A percentile compares a stretch with the other conserved stretches of the same genome.
These are phyloP conservation scores for Nematopogon swammerdamellus DNA, from an alignment of 2,888 invertebrate genomes.

Conservation along the genomic window DNA sequence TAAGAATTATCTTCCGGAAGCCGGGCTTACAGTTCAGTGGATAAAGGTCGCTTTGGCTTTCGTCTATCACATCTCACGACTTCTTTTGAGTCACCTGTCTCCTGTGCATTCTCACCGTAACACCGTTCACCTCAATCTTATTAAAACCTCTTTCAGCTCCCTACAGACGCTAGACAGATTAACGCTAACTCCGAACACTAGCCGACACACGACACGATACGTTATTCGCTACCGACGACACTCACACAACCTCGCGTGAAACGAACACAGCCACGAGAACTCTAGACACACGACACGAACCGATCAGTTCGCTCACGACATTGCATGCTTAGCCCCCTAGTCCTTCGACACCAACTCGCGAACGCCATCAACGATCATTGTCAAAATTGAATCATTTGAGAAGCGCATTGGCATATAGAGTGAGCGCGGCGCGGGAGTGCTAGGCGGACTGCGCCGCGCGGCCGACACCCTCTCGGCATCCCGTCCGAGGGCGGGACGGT, in stretches of 20 bases:
- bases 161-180: not conserved
- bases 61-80: not conserved
- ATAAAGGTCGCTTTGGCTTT: not conserved
- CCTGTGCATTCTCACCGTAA: not conserved
- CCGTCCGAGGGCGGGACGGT: not conserved
- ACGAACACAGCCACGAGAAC: too few species aligned
- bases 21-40: not conserved
- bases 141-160: not conserved
- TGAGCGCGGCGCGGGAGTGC: not conserved
- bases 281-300: constrained; percentile 27
- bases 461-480: not conserved
- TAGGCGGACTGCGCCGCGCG: not conserved
- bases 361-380: not conserved
- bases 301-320: constrained; percentile 41
- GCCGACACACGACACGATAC: too few species aligned
- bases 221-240: too few species aligned
- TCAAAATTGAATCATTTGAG: not conserved
- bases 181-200: too few species aligned
- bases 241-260: too few species aligned
- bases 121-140: not conserved
- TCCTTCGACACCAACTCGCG: constrained; percentile 26
- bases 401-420: not conserved
- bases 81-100: not conserved
- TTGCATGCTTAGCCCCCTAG: constrained; percentile 55
- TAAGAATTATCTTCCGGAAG: not conserved